These are phyloP conservation scores for Polypterus senegalus DNA, from an alignment of 2,113 vertebrate species.

Conservation along the genomic window DNA sequence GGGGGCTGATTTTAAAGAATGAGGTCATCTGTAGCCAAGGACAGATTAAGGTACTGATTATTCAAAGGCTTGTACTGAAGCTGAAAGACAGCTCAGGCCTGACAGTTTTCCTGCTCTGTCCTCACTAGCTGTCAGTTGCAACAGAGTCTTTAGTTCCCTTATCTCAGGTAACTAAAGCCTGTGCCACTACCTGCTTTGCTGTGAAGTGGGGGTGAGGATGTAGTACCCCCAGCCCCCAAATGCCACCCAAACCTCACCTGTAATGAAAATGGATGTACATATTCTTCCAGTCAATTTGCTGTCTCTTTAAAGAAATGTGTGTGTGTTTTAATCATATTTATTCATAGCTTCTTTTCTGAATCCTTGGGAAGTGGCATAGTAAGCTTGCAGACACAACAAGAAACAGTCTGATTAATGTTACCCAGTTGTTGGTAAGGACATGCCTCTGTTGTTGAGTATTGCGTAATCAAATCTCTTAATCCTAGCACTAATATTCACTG, in stretches of 20 bases:
- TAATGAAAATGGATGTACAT: neutral
- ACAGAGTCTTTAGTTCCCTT: neutral
- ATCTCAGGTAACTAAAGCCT: neutral
- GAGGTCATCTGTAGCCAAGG: conserved; percentile 59
- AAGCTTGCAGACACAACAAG: neutral
- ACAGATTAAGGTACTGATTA: conserved; percentile 28
- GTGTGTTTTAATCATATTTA: neutral
- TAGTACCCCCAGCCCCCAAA: conserved; percentile 15
- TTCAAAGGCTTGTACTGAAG: conserved; percentile 21
- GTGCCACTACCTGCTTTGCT: conserved; percentile 11
- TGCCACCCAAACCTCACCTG: neutral
- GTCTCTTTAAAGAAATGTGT: neutral
- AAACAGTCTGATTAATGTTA: conserved; percentile 28
- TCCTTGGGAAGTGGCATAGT: conserved; percentile 7
- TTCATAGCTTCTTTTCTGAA: neutral
- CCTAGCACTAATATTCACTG: conserved; percentile 10
- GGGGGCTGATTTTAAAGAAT: conserved; percentile 30
- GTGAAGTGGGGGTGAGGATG: conserved; percentile 25
- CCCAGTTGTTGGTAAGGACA: conserved; percentile 26
- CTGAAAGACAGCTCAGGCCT: neutral
- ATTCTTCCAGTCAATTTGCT: neutral
- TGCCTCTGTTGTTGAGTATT: conserved; percentile 23
- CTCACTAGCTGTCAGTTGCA: conserved; percentile 20
- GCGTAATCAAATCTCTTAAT: conserved; percentile 26
- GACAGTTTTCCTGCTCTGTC: conserved; percentile 49